Evolutionary conservation across 2,797 vertebrate genomes (phyloP).

Genomic region (Phoeniculus purpureus): DNA sequence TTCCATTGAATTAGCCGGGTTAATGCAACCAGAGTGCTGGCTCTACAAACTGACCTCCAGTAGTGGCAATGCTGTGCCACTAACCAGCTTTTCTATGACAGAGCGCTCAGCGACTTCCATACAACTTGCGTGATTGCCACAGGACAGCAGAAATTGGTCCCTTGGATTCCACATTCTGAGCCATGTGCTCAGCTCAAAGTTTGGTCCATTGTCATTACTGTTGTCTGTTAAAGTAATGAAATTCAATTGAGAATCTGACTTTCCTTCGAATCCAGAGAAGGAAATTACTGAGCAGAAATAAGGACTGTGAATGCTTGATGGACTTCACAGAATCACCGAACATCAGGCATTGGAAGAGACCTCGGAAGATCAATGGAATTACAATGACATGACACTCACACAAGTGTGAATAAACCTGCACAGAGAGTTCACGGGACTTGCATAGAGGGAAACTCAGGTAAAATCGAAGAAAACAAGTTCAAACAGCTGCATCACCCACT

Average conservation of each 20-base stretch:
- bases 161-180: neutral
- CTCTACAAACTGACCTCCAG: neutral
- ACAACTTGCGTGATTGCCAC: neutral
- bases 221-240: neutral
- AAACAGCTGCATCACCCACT: neutral
- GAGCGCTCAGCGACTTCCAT: neutral
- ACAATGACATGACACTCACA: neutral
- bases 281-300: neutral
- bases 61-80: neutral
- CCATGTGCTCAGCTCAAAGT: neutral
- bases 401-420: neutral
- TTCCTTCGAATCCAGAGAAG: neutral
- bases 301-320: neutral
- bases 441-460: neutral
- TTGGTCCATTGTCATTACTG: slow-evolving; percentile 13
- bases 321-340: neutral
- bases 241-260: neutral
- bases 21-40: slow-evolving; percentile 1
- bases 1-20: neutral
- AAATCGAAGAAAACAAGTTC: slow-evolving; percentile 9
- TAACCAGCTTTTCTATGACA: neutral
- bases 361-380: neutral
- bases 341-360: too few species aligned
- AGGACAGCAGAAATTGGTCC: neutral
- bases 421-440: neutral